Base-by-base conservation (phyloP, 1,140 invertebrate genomes). In the Drosophila kepulauana region DNA sequence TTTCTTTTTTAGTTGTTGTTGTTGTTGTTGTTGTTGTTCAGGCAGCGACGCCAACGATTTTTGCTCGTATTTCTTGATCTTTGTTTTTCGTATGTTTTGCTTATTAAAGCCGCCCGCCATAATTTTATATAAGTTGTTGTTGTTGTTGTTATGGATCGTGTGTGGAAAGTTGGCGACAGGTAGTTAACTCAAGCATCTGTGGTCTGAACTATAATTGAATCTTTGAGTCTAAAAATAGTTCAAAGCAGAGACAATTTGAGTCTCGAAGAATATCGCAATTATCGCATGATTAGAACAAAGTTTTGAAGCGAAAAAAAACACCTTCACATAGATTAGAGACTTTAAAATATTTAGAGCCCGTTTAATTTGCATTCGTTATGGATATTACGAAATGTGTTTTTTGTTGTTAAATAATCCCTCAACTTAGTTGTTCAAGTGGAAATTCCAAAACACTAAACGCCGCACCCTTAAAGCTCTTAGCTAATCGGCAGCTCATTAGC, bases 91-190 rank as follows among this genome's bases (percentile, higher is more conserved):
- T 49, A 25, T 54, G 58, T 74, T 52, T 69, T 57, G 41, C 51
- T 68, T 62, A 68, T 68, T 74, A 74, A 70, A 70, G 13, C n/a
- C 70, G 69, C 62, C 71, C 65, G 48, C 65, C 16, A 69, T 75
- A 61, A 49, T 46, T 57, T 43, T 11, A 28, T 8, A 49, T 51
- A 28, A 54, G 46, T 57, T 66, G 46, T 51, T 25, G 38, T 48
- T 45, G 4, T 16, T 58, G 16, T 52, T 45, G 13, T 51, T 41
- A 1, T 43, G 13, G 20, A 52, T 58, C 49, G 49, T 45, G 54
- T 63, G 33, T 49, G 67, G 66, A 62, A 74, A 68, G 71, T 74
- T 68, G 64, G 64, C 57, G 65, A 35, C 66, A 73, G 58, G 51
- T 71, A 48, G 59, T 54, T 64, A 11, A 3, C 16, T 57, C n/a